These are phyloP conservation scores for Fregetta grallaria DNA, from an alignment of 2,113 vertebrate genomes.

Conservation along the genomic window DNA sequence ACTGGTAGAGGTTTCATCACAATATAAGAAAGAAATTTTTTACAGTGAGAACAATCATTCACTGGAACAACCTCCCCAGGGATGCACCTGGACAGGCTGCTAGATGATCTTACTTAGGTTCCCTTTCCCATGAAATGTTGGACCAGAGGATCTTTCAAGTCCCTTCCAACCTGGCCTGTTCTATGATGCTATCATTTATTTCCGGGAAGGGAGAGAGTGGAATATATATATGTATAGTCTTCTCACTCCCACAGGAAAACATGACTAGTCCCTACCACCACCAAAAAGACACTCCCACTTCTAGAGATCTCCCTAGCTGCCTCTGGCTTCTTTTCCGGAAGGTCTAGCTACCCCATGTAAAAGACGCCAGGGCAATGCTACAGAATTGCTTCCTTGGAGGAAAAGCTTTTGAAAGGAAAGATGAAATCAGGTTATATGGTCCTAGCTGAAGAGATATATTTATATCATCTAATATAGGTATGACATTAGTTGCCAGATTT, in stretches of 20 bases:
- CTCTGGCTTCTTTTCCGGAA: background rate
- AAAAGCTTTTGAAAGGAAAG: background rate
- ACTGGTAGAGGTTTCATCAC: background rate
- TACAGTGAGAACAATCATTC: background rate
- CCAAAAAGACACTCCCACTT: background rate
- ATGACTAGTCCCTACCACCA: background rate
- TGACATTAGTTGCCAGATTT: background rate
- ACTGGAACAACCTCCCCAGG: background rate
- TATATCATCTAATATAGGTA: background rate
- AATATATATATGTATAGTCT: background rate
- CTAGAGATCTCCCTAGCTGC: background rate
- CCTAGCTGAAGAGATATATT: background rate
- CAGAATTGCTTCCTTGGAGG: background rate
- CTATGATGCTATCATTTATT: background rate
- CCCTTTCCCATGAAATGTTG: background rate
- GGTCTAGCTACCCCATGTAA: background rate
- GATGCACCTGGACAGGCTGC: background rate
- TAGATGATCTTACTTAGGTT: background rate
- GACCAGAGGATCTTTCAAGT: background rate
- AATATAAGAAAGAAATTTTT: background rate
- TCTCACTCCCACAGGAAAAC: background rate
- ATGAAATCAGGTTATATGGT: background rate
- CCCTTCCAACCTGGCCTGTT: background rate
- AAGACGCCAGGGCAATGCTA: background rate
- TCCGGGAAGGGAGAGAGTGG: no score